Conservation (phyloP, 2,113 vertebrate genomes). For the Diphyllodes magnificus region DNA sequence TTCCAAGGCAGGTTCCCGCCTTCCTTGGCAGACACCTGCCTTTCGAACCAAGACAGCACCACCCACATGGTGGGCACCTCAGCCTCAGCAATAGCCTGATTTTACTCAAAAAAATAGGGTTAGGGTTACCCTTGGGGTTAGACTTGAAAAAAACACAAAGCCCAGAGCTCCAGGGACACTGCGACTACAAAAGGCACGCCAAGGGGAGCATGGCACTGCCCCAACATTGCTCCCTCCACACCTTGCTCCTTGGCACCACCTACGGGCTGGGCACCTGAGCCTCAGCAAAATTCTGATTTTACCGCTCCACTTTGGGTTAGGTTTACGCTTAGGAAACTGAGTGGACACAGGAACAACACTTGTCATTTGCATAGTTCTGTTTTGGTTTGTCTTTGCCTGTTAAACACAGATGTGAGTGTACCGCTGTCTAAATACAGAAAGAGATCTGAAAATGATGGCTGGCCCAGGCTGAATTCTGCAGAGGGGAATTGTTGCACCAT, state of each 20-base stretch:
- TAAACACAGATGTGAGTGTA: not conserved
- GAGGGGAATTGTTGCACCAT: not conserved
- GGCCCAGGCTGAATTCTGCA: not conserved
- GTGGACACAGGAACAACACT: not conserved
- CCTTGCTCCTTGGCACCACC: not conserved
- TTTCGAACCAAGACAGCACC: not conserved
- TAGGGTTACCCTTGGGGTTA: not conserved
- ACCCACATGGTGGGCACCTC: not conserved
- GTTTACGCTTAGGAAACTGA: not conserved
- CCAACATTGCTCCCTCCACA: not conserved
- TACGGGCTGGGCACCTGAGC: not conserved
- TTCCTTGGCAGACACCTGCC: not conserved
- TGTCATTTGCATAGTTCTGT: not conserved
- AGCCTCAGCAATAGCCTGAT: not conserved
- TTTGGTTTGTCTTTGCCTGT: not conserved
- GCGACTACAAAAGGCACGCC: too few relatives aligned
- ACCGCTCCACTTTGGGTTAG: not conserved
- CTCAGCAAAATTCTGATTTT: not conserved
- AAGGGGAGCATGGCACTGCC: fast-evolving
- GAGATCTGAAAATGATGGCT: not conserved
- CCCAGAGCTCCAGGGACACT: too few relatives aligned
- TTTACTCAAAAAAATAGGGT: not conserved
- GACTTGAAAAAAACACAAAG: not conserved
- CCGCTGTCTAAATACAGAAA: not conserved
- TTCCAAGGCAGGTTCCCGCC: not conserved